Conservation (phyloP, 2,113 vertebrate species). For the Cryptomyrus ogoouensis region DNA sequence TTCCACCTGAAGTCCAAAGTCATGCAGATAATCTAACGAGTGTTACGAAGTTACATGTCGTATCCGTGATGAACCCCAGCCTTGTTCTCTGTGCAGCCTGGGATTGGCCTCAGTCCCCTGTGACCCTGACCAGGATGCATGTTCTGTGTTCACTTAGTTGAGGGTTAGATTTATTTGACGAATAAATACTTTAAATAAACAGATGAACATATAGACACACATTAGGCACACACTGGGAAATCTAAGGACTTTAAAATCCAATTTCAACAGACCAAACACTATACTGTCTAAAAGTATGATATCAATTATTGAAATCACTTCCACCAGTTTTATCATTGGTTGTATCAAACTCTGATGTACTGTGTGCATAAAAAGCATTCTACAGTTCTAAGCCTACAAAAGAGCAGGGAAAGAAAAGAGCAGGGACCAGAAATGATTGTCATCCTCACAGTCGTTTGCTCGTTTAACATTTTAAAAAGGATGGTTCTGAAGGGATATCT, state of each 20-base stretch:
- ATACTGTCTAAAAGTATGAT: background rate
- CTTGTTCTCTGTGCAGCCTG: background rate
- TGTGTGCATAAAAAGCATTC: background rate
- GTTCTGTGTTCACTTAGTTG: background rate
- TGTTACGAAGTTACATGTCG: background rate
- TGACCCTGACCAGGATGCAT: background rate
- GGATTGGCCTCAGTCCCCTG: background rate
- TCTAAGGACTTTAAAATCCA: background rate
- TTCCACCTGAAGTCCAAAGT: background rate
- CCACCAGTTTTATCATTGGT: background rate
- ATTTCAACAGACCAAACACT: background rate
- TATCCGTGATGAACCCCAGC: background rate
- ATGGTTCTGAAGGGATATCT: background rate
- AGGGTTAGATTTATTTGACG: background rate
- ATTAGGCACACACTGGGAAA: background rate
- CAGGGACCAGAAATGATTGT: background rate
- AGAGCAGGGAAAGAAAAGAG: background rate
- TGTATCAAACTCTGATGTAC: background rate
- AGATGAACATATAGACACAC: background rate
- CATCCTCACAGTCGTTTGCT: background rate
- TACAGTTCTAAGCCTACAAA: background rate
- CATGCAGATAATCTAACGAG: background rate
- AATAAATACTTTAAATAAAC: background rate
- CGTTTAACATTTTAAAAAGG: background rate
- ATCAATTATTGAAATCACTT: slow-evolving; percentile 1